Conservation (phyloP, 2,797 vertebrate species). For the Spea hammondii region DNA sequence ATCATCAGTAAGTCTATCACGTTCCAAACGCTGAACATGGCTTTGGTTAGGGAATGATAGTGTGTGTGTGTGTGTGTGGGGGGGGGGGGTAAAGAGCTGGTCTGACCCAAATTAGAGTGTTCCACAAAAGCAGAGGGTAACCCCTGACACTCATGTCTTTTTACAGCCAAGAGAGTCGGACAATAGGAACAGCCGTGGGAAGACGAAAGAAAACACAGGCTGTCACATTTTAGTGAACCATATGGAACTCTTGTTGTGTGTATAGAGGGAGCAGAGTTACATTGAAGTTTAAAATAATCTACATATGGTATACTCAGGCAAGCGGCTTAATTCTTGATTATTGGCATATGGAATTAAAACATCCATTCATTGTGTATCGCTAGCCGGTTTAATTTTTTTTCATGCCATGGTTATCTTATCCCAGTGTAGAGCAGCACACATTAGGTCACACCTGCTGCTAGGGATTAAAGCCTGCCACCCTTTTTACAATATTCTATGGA, state of each 20-base stretch:
- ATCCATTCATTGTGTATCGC: conserved; percentile 23
- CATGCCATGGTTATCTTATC: not conserved
- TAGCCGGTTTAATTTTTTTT: conserved; percentile 10
- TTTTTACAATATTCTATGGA: not conserved
- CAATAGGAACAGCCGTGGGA: conserved; percentile 86
- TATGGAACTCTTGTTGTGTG: conserved; percentile 99
- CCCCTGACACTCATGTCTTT: conserved; percentile 69
- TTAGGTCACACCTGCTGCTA: not conserved
- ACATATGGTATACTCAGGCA: conserved; percentile 84
- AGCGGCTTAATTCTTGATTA: conserved; percentile 88
- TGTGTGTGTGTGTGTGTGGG: not conserved
- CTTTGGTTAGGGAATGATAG: conserved; percentile 79
- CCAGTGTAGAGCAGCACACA: conserved; percentile 8
- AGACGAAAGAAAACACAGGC: conserved; percentile 76
- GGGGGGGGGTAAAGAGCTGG: conserved; percentile 68
- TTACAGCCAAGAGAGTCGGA: conserved; percentile 66
- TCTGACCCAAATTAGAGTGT: conserved; percentile 73
- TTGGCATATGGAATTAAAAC: conserved; percentile 87
- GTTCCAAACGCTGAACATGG: conserved; percentile 88
- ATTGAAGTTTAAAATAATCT: conserved; percentile 92
- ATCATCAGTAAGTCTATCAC: conserved; percentile 93
- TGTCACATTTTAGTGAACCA: conserved; percentile 93
- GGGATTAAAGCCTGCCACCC: not conserved
- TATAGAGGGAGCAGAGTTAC: conserved; percentile 85
- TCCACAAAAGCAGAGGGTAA: conserved; percentile 71